A percentile compares a stretch with the other conserved stretches of the same genome.
These are phyloP conservation scores for Sardina pilchardus DNA, from an alignment of 2,113 vertebrate genomes.

Conservation along the genomic window DNA sequence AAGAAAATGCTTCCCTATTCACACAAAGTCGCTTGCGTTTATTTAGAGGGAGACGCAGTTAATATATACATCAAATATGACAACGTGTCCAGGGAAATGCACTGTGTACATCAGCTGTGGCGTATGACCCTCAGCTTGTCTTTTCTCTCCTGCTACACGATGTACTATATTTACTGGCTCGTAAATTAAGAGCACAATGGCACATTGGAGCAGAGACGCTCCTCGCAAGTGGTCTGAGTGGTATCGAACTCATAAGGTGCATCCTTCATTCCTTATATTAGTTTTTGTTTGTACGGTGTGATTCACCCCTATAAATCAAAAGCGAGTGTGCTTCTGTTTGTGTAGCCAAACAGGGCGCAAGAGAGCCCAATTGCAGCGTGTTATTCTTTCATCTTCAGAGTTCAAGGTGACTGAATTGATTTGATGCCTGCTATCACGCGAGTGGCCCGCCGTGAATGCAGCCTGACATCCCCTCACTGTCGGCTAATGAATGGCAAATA, in stretches of 20 bases:
- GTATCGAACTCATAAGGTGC: conserved; percentile 14
- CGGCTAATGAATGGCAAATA: conserved; percentile 61
- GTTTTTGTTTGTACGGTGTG: not conserved
- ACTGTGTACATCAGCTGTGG: not conserved
- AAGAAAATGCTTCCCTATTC: conserved; percentile 35
- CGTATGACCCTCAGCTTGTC: not conserved
- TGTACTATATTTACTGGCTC: not conserved
- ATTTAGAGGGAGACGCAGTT: not conserved
- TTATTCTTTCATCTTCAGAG: conserved; percentile 65
- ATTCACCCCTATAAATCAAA: conserved; percentile 17
- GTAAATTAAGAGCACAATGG: conserved; percentile 8
- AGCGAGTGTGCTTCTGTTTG: not conserved
- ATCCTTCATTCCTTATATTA: conserved; percentile 20
- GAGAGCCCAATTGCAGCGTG: conserved; percentile 49
- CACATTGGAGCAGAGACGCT: not conserved
- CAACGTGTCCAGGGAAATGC: not conserved
- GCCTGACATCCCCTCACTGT: conserved; percentile 51
- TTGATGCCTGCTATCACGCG: conserved; percentile 50
- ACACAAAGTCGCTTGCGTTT: conserved; percentile 23
- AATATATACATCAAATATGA: conserved; percentile 9
- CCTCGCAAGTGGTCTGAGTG: conserved; percentile 5
- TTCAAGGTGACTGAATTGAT: conserved; percentile 69
- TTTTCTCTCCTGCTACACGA: not conserved
- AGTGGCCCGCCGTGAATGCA: conserved; percentile 41
- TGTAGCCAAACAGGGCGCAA: conserved; percentile 36